Percentiles rank a stretch among this genome's conserved stretches.
These are phyloP conservation scores for Entomobrya proxima DNA, from an alignment of 2,888 invertebrate species.

Conservation along the genomic window DNA sequence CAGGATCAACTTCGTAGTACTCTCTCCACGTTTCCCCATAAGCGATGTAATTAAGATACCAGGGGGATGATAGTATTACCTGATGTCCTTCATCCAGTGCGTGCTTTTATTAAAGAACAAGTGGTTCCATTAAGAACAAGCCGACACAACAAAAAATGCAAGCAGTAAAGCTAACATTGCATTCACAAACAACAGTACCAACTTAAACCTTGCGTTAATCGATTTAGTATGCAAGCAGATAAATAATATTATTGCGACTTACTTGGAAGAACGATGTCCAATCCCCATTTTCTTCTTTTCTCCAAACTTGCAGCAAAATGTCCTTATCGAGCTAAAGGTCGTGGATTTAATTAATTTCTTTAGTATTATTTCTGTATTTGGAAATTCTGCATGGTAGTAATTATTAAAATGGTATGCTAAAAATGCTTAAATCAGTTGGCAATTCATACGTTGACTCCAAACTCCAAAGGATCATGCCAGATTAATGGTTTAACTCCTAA, in stretches of 20 bases:
- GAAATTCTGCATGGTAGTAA: slow-evolving; percentile 11
- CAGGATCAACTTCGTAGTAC: slow-evolving; percentile 85
- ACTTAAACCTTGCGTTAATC: neutral
- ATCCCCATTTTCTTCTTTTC: slow-evolving; percentile 74
- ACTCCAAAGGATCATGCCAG: slow-evolving; percentile 93
- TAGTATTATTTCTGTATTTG: slow-evolving; percentile 34
- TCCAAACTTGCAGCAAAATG: slow-evolving; percentile 92
- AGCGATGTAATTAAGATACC: slow-evolving; percentile 89
- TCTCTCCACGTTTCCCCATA: slow-evolving; percentile 84
- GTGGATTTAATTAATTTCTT: slow-evolving; percentile 23
- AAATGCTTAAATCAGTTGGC: neutral
- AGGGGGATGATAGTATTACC: slow-evolving; percentile 87
- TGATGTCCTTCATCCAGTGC: slow-evolving; percentile 81
- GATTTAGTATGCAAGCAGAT: neutral
- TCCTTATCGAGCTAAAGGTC: slow-evolving; percentile 77
- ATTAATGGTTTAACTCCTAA: slow-evolving; percentile 82
- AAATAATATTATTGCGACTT: neutral
- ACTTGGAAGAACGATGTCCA: slow-evolving; percentile 69
- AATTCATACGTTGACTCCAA: slow-evolving; percentile 80
- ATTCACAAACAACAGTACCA: neutral
- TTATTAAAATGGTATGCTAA: neutral
- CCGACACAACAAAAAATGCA: neutral
- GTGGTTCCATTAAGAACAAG: neutral
- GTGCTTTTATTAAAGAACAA: slow-evolving; percentile 24
- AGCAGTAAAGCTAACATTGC: slow-evolving; percentile 15